phyloP scores from a whole-genome alignment of 2,113 vertebrate species.

The Nipponia nippon region DNA sequence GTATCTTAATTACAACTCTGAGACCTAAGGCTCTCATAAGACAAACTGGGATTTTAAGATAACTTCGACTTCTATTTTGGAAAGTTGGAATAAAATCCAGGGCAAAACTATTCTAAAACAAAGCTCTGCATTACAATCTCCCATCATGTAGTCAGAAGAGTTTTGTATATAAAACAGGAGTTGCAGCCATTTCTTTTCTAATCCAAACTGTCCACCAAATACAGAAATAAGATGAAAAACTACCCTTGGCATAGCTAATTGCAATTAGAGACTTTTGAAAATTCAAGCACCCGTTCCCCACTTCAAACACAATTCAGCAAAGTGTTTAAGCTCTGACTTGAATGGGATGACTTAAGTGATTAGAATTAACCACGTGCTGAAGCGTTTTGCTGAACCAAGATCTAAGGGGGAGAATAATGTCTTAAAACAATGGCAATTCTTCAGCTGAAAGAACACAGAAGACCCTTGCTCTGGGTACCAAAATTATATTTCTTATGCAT shows the following conservation, averaged over 20 bases:
- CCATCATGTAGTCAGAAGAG: background rate
- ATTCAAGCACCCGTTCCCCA: slow-evolving; percentile 2
- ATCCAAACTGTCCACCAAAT: slow-evolving; percentile 30
- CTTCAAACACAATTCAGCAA: slow-evolving; percentile 49
- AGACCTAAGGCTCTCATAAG: slow-evolving; percentile 22
- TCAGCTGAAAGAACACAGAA: background rate
- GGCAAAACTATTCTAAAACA: slow-evolving; percentile 11
- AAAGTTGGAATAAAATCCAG: slow-evolving; percentile 8
- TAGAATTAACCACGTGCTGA: background rate
- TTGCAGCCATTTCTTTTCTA: slow-evolving; percentile 18
- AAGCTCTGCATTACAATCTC: background rate
- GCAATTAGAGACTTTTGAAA: slow-evolving; percentile 55
- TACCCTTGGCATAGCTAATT: slow-evolving; percentile 30
- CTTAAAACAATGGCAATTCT: background rate
- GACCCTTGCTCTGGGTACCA: background rate
- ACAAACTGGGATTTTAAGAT: slow-evolving; percentile 36
- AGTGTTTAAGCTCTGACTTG: slow-evolving; percentile 43
- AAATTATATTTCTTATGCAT: background rate
- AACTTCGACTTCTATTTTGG: slow-evolving; percentile 22
- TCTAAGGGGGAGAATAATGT: background rate
- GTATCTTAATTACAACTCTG: slow-evolving; percentile 47
- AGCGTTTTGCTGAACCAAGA: slow-evolving; percentile 3
- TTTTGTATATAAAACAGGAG: slow-evolving; percentile 28
- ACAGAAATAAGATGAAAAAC: slow-evolving; percentile 42
- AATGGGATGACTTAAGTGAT: slow-evolving; percentile 33